Base-by-base conservation (phyloP, 2,113 vertebrate genomes). In the Hemiprocne comata region DNA sequence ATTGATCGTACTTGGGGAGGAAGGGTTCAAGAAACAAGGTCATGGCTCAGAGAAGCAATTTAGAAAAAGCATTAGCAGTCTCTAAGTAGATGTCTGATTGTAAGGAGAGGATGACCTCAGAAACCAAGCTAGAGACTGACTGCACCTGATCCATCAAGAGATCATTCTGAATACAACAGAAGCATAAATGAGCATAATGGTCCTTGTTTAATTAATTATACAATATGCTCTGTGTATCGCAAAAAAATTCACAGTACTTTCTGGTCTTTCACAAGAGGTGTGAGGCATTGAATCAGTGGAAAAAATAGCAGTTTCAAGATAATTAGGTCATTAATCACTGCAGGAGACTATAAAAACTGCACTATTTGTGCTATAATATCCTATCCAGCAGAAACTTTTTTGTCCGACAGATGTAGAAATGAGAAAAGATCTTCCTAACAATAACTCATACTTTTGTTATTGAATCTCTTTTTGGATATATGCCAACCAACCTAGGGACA, bases 401-500 rank as follows among this genome's bases (percentile, higher is more conserved):
- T 83, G 33, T 66, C 33, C 42, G 66, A 18, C 2, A 69, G 29
- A 88, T 17, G 74, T 6, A 87, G 54, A 95, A 92, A 71, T 58
- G 25, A 67, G 62, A 81, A 84, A 94, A 91, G 17, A 79, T 60
- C 60, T 71, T 90, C 72, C 64, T 48, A 64, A 76, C 34, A 58
- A 31, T 53, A 86, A 76, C 73, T 96, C 88, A 74, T 89, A 81
- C 57, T 93, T 93, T 18, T 95, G 76, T 82, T 95, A 55, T 1
- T 81, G 36, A 78, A 85, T 83, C 50, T 91, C 75, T 26, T 87
- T 72, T 82, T 97, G 95, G 93, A 87, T 42, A 31, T 8, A 23
- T 31, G 87, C 92, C 93, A 95, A 0, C 20, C 31, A 90, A 65
- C 21, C 31, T 33, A 87, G 53, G 80, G 94, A 89, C 57, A 83